Conservation (phyloP, 2,113 vertebrate species). For the Phalacrocorax brasilianus region DNA sequence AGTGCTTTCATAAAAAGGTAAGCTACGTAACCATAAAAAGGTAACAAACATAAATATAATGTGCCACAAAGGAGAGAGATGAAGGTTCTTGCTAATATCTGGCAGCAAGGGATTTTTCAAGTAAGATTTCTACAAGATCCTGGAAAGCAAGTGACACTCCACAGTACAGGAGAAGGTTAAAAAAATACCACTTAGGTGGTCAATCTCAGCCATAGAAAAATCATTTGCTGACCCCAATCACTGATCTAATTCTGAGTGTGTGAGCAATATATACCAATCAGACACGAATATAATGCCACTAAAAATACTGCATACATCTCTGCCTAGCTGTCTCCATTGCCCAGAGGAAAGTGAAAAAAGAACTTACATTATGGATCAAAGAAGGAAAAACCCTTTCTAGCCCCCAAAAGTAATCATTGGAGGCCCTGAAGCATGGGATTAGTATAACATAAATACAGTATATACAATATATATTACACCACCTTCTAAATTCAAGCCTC, state of each 20-base stretch:
- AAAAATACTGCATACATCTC: background rate
- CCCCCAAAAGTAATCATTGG: background rate
- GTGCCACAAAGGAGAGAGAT: background rate
- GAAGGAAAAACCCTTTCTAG: background rate
- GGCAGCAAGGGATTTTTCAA: background rate
- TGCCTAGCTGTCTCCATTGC: background rate
- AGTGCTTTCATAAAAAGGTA: background rate
- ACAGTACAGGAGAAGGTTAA: background rate
- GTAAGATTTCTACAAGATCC: background rate
- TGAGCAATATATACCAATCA: background rate
- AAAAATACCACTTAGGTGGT: background rate
- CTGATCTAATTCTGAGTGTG: background rate
- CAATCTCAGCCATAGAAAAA: background rate
- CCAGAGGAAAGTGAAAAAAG: background rate
- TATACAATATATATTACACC: slow-evolving; percentile 44
- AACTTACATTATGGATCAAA: slow-evolving; percentile 22
- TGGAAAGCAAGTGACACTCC: background rate
- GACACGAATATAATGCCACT: background rate
- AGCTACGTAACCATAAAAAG: background rate
- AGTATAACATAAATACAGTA: slow-evolving; percentile 26
- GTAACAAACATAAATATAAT: background rate
- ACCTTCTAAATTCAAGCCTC: slow-evolving; percentile 21
- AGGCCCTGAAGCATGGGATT: slow-evolving; percentile 25
- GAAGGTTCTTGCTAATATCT: background rate
- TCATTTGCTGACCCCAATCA: background rate